Evolutionary conservation across 2,888 invertebrate species (phyloP), one percentile per base, ranked within the genome.

Genomic region (Chrysina gloriosa): DNA sequence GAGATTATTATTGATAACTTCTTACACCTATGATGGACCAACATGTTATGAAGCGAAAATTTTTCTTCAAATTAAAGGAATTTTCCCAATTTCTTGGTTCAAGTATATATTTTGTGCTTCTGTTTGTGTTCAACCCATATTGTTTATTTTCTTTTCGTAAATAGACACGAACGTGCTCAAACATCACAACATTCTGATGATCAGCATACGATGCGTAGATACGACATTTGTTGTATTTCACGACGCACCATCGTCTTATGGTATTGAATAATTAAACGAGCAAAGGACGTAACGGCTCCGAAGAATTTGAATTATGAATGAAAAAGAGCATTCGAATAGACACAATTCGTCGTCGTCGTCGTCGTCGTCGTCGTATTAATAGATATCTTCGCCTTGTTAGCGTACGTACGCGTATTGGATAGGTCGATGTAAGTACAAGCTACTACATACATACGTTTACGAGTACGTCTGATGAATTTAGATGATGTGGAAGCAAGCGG

Each of bases 291-390:
- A 52, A 25, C 52, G 31, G 31, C 31, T 4, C 52, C 9, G 16
- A 19, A 31, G 52, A 52, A 52, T 52, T n/a, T 52, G 21, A 52
- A 52, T 52, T 52, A 52, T 52, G 52, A 31, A 52, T 52, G 52
- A 52, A 31, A 52, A 31, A 52, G 29, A 2, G 52, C 31, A 29
- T 19, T 9, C 52, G 19, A 52, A 16, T 9, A 52, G 52, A 52
- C 31, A 52, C 3, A 11, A 48, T 36, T 25, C 4, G 48, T 25
- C 21, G 25, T 48, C 25, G 23, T 25, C 25, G 25, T 23, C 9
- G 25, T 25, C 23, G 11, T 48, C 11, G 36, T 36, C 23, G 25
- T 48, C 25, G 25, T 48, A 48, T 48, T 31, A 52, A 52, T 52
- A 52, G 52, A 31, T 31, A 31, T 45, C 19, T 45, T 31, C n/a